Base-by-base conservation (phyloP, 2,888 invertebrate genomes). In the Julus scandinavius region DNA sequence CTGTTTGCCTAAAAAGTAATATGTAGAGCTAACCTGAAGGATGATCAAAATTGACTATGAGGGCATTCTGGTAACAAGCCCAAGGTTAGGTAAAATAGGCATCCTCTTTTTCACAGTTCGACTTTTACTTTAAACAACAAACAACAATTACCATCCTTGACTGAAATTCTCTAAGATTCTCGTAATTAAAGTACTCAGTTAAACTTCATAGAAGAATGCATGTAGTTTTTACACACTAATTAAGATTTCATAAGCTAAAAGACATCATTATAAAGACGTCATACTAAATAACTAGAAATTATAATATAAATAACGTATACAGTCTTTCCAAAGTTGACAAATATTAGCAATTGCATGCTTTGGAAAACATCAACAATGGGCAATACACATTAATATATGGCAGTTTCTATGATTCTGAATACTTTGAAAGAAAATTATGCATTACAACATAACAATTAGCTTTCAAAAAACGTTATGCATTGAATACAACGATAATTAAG, bases 141-240 rank as follows among this genome's bases (percentile, higher is more conserved):
- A 29, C 63, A 80, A 72, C 80, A 80, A 80, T 40, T 80, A 80
- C 38, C 29, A 80, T 38, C 80, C 80, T 80, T 80, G 80, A 80
- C 80, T 80, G 80, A 38, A 80, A 80, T 80, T 80, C 80, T 38
- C 38, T 80, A 80, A 80, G 80, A 80, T 80, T 40, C 38, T 13
- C 5, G 80, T 38, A 80, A 80, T 80, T 80, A 29, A 80, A 80
- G 80, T 38, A 40, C 80, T 80, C 80, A 38, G 80, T 40, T 29
- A 20, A 38, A 2, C 38, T n/a, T 72, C 29, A 20, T 9, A 7
- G 5, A 58, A 72, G 63, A 72, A 72, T 72, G 63, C 29, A 20
- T 29, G 72, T 11, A 80, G 38, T 80, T 38, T 38, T 38, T 13
- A 38, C 80, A 20, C 9, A 20, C 63, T 72, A 72, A 72, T 72